These are phyloP conservation scores for Eira barbara DNA, from an alignment of 2,113 vertebrate species.

Conservation along the genomic window DNA sequence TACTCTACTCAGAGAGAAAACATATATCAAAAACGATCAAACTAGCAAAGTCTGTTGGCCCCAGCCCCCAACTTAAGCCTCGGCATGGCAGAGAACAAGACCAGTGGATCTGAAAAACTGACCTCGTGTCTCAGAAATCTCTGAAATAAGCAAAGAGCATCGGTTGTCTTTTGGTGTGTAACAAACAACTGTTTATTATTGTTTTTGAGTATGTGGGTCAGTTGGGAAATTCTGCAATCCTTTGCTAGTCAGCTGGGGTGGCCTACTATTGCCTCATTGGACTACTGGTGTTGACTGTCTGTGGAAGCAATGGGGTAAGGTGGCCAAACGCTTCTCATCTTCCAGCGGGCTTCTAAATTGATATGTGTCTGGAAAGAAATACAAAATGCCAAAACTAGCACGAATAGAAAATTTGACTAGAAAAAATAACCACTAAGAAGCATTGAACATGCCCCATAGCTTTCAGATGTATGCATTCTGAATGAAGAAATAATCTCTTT, in stretches of 20 bases:
- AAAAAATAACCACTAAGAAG: neutral
- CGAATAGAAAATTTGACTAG: neutral
- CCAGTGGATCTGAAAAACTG: neutral
- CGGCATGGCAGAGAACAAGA: neutral
- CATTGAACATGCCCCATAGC: neutral
- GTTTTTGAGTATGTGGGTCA: neutral
- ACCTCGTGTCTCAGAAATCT: neutral
- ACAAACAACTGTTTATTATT: neutral
- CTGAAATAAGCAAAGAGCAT: neutral
- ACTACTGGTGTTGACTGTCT: neutral
- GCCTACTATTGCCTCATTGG: neutral
- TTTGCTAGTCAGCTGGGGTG: neutral
- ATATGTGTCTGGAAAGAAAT: neutral
- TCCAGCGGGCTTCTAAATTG: neutral
- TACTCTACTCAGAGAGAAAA: neutral
- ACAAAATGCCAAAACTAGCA: neutral
- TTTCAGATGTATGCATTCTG: neutral
- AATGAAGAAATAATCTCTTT: neutral
- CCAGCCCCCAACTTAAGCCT: neutral
- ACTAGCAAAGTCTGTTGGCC: neutral
- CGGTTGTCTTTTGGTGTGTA: neutral
- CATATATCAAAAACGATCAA: neutral
- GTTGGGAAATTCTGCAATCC: neutral
- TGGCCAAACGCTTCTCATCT: neutral
- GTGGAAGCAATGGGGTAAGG: neutral